Evolutionary conservation across 1,140 invertebrate species (phyloP).

Genomic region (Zaprionus gabonicus): DNA sequence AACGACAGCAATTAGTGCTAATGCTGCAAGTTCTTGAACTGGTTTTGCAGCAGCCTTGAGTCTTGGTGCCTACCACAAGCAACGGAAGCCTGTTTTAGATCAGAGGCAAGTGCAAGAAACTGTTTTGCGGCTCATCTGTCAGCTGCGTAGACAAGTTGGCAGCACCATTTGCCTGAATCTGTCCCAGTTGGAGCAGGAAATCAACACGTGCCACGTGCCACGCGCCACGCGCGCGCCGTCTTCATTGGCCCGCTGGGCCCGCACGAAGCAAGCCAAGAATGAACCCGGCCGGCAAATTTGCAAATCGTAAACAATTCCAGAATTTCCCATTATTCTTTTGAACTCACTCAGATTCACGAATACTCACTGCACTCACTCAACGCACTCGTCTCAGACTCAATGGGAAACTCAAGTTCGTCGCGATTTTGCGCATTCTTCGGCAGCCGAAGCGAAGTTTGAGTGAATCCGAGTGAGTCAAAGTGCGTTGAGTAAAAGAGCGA

Average conservation of each 20-base stretch:
- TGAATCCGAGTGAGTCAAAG: not conserved
- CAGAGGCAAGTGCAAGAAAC: not conserved
- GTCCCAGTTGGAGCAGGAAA: constrained; percentile 28
- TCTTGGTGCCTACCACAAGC: not conserved
- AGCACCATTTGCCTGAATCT: constrained; percentile 26
- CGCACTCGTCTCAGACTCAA: not conserved
- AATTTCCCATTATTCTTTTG: constrained; percentile 33
- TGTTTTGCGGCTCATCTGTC: constrained; percentile 5
- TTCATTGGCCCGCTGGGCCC: constrained; percentile 31
- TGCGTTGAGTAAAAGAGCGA: constrained; percentile 21
- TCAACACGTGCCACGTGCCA: constrained; percentile 40
- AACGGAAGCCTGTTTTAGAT: not conserved
- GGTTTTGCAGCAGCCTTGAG: not conserved
- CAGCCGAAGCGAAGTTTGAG: constrained; percentile 6
- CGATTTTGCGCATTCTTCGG: constrained; percentile 32
- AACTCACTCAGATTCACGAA: constrained; percentile 16
- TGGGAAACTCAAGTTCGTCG: not conserved
- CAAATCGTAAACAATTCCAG: constrained; percentile 37
- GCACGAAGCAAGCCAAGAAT: not conserved
- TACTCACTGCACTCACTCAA: not conserved
- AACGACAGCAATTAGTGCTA: constrained; percentile 2
- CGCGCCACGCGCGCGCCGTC: constrained; percentile 9
- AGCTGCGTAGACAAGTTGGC: constrained; percentile 12
- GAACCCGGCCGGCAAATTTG: constrained; percentile 41
- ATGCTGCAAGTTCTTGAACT: not conserved